Conservation (phyloP, 1,140 invertebrate species). For the Conopomorpha cramerella region DNA sequence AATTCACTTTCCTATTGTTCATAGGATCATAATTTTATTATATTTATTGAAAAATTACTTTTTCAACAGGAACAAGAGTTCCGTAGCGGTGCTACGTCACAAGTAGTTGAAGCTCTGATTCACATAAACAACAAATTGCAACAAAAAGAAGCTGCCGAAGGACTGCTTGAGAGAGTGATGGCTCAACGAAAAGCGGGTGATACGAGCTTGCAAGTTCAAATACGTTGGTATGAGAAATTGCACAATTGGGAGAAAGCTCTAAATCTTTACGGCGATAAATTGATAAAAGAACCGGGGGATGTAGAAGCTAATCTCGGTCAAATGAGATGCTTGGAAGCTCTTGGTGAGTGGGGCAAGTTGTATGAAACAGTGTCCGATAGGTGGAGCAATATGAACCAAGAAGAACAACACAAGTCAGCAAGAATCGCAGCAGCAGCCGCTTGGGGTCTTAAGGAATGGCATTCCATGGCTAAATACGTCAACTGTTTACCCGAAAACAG, state of each 20-base stretch:
- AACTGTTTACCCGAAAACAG: constrained; percentile 82
- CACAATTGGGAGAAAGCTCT: constrained; percentile 98
- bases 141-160: constrained; percentile 95
- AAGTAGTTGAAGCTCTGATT: constrained; percentile 91
- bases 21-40: background rate
- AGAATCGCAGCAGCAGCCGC: constrained; percentile 92
- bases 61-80: constrained; percentile 86
- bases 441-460: constrained; percentile 94
- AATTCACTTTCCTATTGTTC: background rate
- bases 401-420: constrained; percentile 80
- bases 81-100: constrained; percentile 65
- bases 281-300: constrained; percentile 69
- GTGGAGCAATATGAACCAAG: constrained; percentile 72
- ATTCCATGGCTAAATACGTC: constrained; percentile 89
- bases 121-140: constrained; percentile 99
- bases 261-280: constrained; percentile 77
- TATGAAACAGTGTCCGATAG: constrained; percentile 72
- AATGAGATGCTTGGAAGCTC: constrained; percentile 96
- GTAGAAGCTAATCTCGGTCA: constrained; percentile 86
- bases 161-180: constrained; percentile 88
- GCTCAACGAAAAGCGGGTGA: constrained; percentile 71
- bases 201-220: constrained; percentile 77
- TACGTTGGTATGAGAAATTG: constrained; percentile 98
- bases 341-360: constrained; percentile 93
- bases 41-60: background rate